Base-by-base conservation (phyloP, 2,888 invertebrate genomes). In the Agonopterix arenella region DNA sequence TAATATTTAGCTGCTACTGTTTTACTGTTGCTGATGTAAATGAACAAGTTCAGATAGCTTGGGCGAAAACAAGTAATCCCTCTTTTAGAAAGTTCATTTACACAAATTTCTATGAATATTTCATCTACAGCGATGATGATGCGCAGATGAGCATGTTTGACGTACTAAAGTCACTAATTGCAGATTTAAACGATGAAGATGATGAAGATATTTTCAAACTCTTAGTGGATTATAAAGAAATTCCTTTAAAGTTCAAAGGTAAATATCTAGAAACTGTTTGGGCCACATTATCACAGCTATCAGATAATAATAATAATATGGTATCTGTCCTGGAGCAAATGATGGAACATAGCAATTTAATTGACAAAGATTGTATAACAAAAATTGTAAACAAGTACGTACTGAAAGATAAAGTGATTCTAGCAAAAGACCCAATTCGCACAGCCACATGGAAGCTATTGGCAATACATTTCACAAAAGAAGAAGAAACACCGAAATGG, bases 31-130 rank as follows among this genome's bases (percentile, higher is more conserved):
- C 65, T 28, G 56, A 66, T 44, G 59, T 75, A 38, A 60, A 54
- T n/a, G 55, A 51, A 28, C 46, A 73, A 0, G 49, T 74, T 36
- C n/a, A 49, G 7, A 48, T 55, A 13, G 55, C 61, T 36, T 77
- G 76, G 76, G 58, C 61, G 5, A 64, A 59, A 48, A 69, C 73
- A 2, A 70, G 69, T 56, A 73, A 75, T 58, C 60, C 68, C 2
- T 70, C 76, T 9, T 46, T 76, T 28, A 61, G 76, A 49, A 51
- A 48, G 38, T 52, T 70, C 3, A 51, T 76, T 11, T 76, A 68
- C 51, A 62, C 61, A 52, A 52, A 55, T 16, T 56, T 76, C 3
- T 60, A 56, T 45, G 50, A 63, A 3, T 68, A 65, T 56, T 55
- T 70, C n/a, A 10, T 54, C 3, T 16, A 49, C 13, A 56, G 58